Conservation (phyloP, 2,113 vertebrate species). For the Numenius arquata region DNA sequence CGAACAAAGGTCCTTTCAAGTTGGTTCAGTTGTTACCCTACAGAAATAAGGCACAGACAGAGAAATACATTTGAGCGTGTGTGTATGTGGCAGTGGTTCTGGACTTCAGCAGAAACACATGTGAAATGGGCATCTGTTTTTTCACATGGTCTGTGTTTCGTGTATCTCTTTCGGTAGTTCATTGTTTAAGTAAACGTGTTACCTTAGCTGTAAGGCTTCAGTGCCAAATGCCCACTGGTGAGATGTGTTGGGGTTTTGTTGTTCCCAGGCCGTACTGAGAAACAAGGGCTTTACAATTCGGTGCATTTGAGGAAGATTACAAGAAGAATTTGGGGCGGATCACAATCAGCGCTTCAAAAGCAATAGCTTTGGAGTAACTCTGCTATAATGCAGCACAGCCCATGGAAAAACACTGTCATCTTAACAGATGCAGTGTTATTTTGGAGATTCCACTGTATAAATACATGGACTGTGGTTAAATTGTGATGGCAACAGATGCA, state of each 20-base stretch:
- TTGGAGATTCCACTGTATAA: conserved; percentile 64
- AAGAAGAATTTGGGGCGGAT: conserved; percentile 35
- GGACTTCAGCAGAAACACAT: background rate
- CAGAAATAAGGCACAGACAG: background rate
- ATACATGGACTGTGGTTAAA: conserved; percentile 54
- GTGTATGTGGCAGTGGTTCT: background rate
- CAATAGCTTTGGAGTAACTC: conserved; percentile 14
- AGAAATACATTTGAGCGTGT: background rate
- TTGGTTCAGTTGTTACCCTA: background rate
- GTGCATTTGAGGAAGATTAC: conserved; percentile 28
- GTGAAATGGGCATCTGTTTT: background rate
- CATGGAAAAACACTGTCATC: conserved; percentile 58
- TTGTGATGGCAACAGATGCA: conserved; percentile 58
- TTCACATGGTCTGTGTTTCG: background rate
- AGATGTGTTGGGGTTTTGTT: conserved; percentile 19
- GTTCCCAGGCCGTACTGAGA: background rate
- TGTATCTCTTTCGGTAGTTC: background rate
- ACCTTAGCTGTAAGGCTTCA: background rate
- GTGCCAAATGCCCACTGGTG: conserved; percentile 18
- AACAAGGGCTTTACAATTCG: conserved; percentile 12
- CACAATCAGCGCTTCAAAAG: conserved; percentile 34
- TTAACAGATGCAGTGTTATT: conserved; percentile 65
- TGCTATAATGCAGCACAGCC: background rate
- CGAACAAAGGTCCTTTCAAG: background rate
- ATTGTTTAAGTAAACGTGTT: conserved; percentile 44